Percentiles rank a stretch among this genome's conserved stretches.
Conservation (phyloP, 2,888 invertebrate genomes). For the Hirtodrosophila cameraria region DNA sequence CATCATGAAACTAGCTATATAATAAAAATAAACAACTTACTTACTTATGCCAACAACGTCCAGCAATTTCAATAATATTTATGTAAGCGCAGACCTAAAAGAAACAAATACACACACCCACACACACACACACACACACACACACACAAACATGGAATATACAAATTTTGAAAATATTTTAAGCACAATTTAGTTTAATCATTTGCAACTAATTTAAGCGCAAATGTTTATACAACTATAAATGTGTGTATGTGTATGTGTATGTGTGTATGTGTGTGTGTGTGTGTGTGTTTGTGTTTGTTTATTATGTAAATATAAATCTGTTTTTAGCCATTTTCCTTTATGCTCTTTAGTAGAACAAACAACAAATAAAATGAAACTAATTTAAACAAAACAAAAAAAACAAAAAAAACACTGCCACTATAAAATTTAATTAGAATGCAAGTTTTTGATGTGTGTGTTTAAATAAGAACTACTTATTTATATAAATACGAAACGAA, state of each 20-base stretch:
- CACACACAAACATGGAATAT: slow-evolving; percentile 3
- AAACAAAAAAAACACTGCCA: slow-evolving; percentile 45
- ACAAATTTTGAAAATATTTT: slow-evolving; percentile 52
- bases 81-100: slow-evolving; percentile 59
- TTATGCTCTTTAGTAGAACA: slow-evolving; percentile 25
- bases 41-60: slow-evolving; percentile 80
- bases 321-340: slow-evolving; percentile 38
- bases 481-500: slow-evolving; percentile 11
- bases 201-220: slow-evolving; percentile 64
- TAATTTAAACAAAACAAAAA: too few relatives aligned
- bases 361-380: slow-evolving; percentile 13
- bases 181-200: slow-evolving; percentile 67
- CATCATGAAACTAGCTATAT: slow-evolving; percentile 45
- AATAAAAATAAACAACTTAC: slow-evolving; percentile 74
- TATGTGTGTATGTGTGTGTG: too few relatives aligned
- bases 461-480: slow-evolving; percentile 37
- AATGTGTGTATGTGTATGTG: slow-evolving; percentile 4
- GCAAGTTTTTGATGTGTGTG: slow-evolving; percentile 47
- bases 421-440: slow-evolving; percentile 29
- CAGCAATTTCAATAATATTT: slow-evolving; percentile 78
- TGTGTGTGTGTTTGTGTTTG: slow-evolving; percentile 3
- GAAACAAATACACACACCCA: slow-evolving; percentile 10
- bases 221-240: slow-evolving; percentile 35
- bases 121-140: slow-evolving; percentile 11
- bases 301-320: slow-evolving; percentile 49